Evolutionary conservation across 2,113 vertebrate genomes (phyloP).

Genomic region (Nansenia antarctica): DNA sequence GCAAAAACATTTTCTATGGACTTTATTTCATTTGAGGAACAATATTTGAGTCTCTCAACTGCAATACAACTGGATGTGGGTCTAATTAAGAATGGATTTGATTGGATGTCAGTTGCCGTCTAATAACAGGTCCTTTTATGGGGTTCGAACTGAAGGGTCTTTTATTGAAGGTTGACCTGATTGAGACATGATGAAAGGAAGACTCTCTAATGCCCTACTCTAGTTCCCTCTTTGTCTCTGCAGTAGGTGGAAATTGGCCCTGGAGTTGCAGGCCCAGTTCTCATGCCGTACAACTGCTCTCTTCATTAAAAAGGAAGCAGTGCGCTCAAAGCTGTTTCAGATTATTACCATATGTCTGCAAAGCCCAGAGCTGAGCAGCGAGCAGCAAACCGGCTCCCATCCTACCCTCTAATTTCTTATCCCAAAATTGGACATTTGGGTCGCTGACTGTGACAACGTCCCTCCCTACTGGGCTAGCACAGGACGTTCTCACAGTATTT

Average conservation of each 20-base stretch:
- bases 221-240: slow-evolving; percentile 48
- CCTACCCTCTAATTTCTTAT: slow-evolving; percentile 81
- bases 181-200: slow-evolving; percentile 43
- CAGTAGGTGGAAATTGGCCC: slow-evolving; percentile 64
- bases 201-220: slow-evolving; percentile 17
- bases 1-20: background rate
- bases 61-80: background rate
- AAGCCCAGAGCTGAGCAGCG: slow-evolving; percentile 66
- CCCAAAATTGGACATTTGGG: slow-evolving; percentile 82
- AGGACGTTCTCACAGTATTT: slow-evolving; percentile 64
- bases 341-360: slow-evolving; percentile 80
- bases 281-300: slow-evolving; percentile 62
- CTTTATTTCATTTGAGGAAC: no score
- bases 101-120: background rate
- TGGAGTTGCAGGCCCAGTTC: slow-evolving; percentile 54
- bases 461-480: slow-evolving; percentile 63
- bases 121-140: background rate
- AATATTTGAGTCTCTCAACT: background rate
- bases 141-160: background rate
- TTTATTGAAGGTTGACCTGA: slow-evolving; percentile 10
- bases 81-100: background rate
- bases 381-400: slow-evolving; percentile 66
- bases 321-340: slow-evolving; percentile 71
- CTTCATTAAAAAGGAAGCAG: slow-evolving; percentile 75
- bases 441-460: slow-evolving; percentile 63